phyloP scores from a whole-genome alignment of 2,888 invertebrate genomes.

The Galerucella pusilla region DNA sequence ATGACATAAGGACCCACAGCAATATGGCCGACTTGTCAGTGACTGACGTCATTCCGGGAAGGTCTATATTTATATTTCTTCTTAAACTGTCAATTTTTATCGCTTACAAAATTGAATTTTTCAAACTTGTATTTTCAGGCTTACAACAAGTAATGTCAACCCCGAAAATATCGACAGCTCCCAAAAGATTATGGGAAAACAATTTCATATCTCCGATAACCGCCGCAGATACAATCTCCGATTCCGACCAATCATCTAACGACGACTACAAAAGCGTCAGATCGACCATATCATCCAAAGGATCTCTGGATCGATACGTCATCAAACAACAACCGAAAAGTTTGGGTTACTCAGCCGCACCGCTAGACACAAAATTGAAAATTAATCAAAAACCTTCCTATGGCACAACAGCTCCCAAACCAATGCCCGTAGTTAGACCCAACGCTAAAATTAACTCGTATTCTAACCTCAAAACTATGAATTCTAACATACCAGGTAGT shows the following conservation, averaged over 20 bases:
- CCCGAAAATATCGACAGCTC: constrained; percentile 54
- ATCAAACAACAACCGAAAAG: constrained; percentile 48
- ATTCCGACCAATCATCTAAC: constrained; percentile 60
- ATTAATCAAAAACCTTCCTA: constrained; percentile 46
- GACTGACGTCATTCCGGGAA: too few species aligned
- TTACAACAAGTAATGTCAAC: constrained; percentile 62
- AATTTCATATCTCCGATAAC: constrained; percentile 59
- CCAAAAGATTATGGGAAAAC: constrained; percentile 51
- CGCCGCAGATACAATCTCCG: constrained; percentile 54
- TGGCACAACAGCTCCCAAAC: constrained; percentile 47
- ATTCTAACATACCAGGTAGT: constrained; percentile 44
- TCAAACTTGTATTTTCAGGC: constrained; percentile 43
- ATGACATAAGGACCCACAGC: too few species aligned
- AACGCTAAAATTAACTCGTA: constrained; percentile 42
- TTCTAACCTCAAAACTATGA: constrained; percentile 44
- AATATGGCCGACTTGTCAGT: too few species aligned
- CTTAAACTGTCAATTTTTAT: too few species aligned
- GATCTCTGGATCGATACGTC: constrained; percentile 49
- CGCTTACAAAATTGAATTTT: too few species aligned
- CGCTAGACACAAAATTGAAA: constrained; percentile 43
- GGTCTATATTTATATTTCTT: too few species aligned
- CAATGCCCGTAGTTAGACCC: constrained; percentile 38
- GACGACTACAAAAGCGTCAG: constrained; percentile 58
- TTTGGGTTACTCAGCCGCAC: constrained; percentile 42
- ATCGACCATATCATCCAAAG: constrained; percentile 52